Evolutionary conservation across 1,140 invertebrate genomes (phyloP).

Genomic region (Parasteatoda tepidariorum): DNA sequence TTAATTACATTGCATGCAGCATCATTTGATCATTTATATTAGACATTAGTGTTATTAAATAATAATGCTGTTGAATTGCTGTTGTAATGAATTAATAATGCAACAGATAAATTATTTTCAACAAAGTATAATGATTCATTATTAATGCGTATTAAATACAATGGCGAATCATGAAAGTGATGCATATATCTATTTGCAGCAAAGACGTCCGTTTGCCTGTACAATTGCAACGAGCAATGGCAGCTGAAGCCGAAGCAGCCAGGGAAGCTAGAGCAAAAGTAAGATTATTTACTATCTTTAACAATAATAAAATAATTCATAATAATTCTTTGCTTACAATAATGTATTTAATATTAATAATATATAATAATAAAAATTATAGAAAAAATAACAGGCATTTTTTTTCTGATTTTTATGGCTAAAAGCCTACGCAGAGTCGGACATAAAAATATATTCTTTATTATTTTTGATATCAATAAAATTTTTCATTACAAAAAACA

Average conservation of each 20-base stretch:
- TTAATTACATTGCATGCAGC: background rate
- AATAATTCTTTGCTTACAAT: background rate
- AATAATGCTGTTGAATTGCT: background rate
- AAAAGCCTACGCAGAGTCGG: too few species aligned
- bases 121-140: background rate
- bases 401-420: too few species aligned
- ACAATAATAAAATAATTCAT: background rate
- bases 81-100: background rate
- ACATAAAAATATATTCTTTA: too few species aligned
- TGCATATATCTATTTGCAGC: constrained; percentile 70
- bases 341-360: background rate
- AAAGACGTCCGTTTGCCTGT: constrained; percentile 89
- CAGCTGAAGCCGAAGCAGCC: constrained; percentile 86
- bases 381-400: too few species aligned
- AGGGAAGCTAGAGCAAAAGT: constrained; percentile 87
- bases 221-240: constrained; percentile 87
- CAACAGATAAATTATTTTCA: background rate
- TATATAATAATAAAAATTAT: too few species aligned
- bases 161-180: too few species aligned
- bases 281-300: background rate
- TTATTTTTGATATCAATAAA: too few species aligned
- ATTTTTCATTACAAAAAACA: too few species aligned
- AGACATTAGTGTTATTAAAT: background rate
- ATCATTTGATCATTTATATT: background rate
- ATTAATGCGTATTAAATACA: too few species aligned